Conservation (phyloP, 2,797 vertebrate species). For the Hydrophis major region DNA sequence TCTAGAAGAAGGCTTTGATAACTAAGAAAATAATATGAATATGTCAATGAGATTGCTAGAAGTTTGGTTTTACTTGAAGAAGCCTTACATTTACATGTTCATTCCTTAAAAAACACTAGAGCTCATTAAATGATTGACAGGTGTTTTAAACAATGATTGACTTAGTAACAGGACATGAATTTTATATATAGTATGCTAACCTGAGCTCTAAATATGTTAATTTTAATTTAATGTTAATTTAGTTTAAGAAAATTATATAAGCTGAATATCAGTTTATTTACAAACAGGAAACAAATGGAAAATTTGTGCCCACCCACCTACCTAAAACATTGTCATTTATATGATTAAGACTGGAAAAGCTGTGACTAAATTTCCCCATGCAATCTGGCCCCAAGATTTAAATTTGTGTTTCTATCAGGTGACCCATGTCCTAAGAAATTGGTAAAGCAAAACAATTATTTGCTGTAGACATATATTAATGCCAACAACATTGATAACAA, state of each 20-base stretch:
- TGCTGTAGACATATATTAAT: not conserved
- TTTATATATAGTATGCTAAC: not conserved
- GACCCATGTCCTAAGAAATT: not conserved
- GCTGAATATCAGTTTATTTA: not conserved
- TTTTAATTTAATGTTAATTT: not conserved
- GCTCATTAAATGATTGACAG: not conserved
- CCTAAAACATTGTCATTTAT: not conserved
- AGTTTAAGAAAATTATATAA: not conserved
- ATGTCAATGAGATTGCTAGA: not conserved
- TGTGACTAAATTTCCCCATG: not conserved
- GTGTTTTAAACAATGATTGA: not conserved
- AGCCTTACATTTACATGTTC: not conserved
- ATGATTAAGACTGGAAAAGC: not conserved
- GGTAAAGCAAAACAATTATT: not conserved
- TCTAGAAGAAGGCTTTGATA: not conserved
- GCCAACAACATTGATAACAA: not conserved
- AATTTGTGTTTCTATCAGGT: too few species aligned
- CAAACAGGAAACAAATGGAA: not conserved
- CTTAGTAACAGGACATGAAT: not conserved
- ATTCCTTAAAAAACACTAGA: too few species aligned
- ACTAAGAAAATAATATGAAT: not conserved
- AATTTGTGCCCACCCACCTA: not conserved
- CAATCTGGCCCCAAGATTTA: not conserved
- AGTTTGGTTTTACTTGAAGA: not conserved
- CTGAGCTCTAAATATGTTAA: not conserved